Evolutionary conservation across 2,113 vertebrate species (phyloP), one percentile per base, ranked within the genome.

Genomic region (Oryzias javanicus): DNA sequence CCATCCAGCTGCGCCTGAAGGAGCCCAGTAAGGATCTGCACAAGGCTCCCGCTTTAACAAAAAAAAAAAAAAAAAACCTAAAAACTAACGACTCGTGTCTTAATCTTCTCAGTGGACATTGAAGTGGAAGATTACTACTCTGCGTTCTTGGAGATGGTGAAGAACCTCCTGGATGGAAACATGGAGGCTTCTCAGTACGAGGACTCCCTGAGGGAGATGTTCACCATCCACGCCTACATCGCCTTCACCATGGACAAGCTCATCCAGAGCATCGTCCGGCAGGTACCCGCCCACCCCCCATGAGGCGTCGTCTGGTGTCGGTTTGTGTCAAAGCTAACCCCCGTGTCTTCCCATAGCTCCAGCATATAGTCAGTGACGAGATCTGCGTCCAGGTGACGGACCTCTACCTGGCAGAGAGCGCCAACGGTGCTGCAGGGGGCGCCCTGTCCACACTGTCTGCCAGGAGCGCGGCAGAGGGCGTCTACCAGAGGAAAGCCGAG

Each of bases 181-280:
- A 98, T 99, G 93, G 97, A 99, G 78, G 93, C 95, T 0, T 96
- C 95, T 0, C 96, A 98, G 62, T 99, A 98, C 0, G 97, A 99
- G 77, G 97, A 99, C 65, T 97, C 96, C 0, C 83, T 99, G 79
- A 92, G 97, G 1, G 97, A 99, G 72, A 99, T 99, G 97, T 99
- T 99, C 92, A 99, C 97, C 73, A 99, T 99, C 67, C 97, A 99
- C 0, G 97, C 97, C 72, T 99, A 95, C 91, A 96, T 91, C 4
- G 97, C 94, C 86, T 99, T 99, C 74, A 99, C 97, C 24, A 98
- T 99, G 97, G 97, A 99, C 92, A 99, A 99, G 74, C 92, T 99
- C 70, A 95, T 99, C 88, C 97, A 99, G 89, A 99, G 96, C 89
- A 98, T 99, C 3, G 96, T 99, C 51, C 89, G 97, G 72, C 97